Conservation (phyloP, 2,797 vertebrate genomes). For the Poecilia wingei region DNA sequence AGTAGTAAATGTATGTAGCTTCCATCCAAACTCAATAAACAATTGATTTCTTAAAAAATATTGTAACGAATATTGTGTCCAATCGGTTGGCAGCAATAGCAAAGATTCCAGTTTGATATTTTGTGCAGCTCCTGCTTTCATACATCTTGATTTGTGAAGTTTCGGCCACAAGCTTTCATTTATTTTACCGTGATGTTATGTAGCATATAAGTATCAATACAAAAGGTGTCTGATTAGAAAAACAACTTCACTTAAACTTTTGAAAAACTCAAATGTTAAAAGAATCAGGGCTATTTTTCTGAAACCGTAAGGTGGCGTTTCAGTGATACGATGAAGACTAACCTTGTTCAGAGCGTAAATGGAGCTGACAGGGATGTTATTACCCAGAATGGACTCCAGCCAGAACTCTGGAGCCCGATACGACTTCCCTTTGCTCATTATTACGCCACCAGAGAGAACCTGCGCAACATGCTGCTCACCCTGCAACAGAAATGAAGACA, state of each 20-base stretch:
- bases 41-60: no score
- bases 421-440: slow-evolving; percentile 35
- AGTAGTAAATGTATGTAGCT: not conserved
- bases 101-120: no score
- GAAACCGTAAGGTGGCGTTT: not conserved
- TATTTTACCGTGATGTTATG: no score
- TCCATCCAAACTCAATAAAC: not conserved
- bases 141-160: no score
- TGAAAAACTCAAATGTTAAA: not conserved
- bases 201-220: no score
- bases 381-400: slow-evolving; percentile 52
- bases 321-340: not conserved
- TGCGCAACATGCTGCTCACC: slow-evolving; percentile 10
- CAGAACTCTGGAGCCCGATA: slow-evolving; percentile 52
- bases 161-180: no score
- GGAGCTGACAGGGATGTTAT: slow-evolving; percentile 58
- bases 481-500: slow-evolving; percentile 24
- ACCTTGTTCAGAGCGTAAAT: slow-evolving; percentile 65
- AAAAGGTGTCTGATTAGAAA: no score
- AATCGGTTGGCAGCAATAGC: no score
- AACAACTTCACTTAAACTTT: not conserved
- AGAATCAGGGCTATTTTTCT: not conserved
- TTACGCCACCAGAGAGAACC: slow-evolving; percentile 17
- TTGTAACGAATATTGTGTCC: no score
- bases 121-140: no score